phyloP scores from a whole-genome alignment of 2,888 invertebrate species.

The Auanema freiburgensis region DNA sequence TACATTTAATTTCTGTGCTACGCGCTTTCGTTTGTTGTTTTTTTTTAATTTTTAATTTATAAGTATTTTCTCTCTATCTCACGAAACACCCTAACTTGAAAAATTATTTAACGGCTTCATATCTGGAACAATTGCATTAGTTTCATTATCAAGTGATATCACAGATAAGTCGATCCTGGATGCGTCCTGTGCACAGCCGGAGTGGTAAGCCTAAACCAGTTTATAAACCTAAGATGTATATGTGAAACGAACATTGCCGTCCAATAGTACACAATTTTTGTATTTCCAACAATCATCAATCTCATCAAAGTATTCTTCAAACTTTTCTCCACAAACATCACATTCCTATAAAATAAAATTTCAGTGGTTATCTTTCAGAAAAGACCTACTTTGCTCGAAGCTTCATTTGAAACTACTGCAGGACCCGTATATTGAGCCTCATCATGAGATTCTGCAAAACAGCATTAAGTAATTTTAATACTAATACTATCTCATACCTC shows the following conservation, averaged over 20 bases:
- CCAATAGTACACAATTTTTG: conserved; percentile 36
- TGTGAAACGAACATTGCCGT: conserved; percentile 33
- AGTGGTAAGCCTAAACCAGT: conserved; percentile 18
- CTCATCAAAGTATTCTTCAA: conserved; percentile 93
- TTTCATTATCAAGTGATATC: too few relatives aligned
- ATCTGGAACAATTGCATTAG: too few relatives aligned
- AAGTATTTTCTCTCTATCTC: too few relatives aligned
- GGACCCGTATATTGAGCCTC: neutral
- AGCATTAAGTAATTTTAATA: neutral
- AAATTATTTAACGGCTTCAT: too few relatives aligned
- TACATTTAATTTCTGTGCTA: too few relatives aligned
- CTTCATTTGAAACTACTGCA: conserved; percentile 6
- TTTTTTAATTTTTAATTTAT: too few relatives aligned
- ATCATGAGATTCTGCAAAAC: conserved; percentile 6
- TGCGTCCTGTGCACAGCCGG: conserved; percentile 17
- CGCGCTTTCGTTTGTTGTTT: too few relatives aligned
- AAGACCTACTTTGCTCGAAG: neutral
- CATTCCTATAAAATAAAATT: conserved; percentile 71
- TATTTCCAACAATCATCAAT: conserved; percentile 97
- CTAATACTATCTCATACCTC: neutral
- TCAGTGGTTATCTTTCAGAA: neutral
- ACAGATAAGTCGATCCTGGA: conserved; percentile 7
- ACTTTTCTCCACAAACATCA: conserved; percentile 86
- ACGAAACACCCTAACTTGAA: too few relatives aligned
- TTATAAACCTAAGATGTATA: neutral